These are phyloP conservation scores for Heteropelma amictum DNA, from an alignment of 2,888 invertebrate species.

Conservation along the genomic window DNA sequence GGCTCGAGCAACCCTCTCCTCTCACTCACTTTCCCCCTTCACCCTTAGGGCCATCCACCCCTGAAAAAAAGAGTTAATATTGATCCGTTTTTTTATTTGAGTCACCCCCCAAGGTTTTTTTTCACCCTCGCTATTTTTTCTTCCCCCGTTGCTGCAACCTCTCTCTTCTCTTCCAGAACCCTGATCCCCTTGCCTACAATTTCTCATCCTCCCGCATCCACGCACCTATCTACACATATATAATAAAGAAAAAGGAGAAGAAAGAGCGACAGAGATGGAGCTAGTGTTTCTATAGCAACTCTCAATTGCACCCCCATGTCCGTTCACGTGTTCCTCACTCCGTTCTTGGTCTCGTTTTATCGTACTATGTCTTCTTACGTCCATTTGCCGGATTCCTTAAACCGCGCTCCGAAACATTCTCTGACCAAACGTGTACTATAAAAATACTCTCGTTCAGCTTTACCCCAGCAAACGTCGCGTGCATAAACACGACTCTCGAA, in stretches of 20 bases:
- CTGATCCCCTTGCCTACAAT: constrained; percentile 27
- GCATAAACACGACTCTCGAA: not conserved
- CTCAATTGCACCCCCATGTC: constrained; percentile 69
- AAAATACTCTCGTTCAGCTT: constrained; percentile 37
- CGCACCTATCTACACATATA: not conserved
- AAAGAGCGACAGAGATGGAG: constrained; percentile 74
- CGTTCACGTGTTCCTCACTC: constrained; percentile 54
- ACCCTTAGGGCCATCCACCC: constrained; percentile 70
- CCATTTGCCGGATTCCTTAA: constrained; percentile 59
- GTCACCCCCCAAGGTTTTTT: constrained; percentile 82
- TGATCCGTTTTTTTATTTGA: constrained; percentile 84
- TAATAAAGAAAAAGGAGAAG: constrained; percentile 1
- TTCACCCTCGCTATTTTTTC: constrained; percentile 81
- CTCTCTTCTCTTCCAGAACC: constrained; percentile 7
- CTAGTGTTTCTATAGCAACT: constrained; percentile 84
- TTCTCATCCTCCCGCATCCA: constrained; percentile 30
- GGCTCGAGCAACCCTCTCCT: constrained; percentile 49
- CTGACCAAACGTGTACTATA: no score
- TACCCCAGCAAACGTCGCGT: constrained; percentile 1
- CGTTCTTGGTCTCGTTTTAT: constrained; percentile 41
- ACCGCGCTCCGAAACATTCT: no score
- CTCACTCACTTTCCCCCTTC: constrained; percentile 9
- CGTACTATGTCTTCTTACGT: constrained; percentile 52
- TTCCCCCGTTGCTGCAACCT: constrained; percentile 69
- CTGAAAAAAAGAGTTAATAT: constrained; percentile 84